Percentiles rank a stretch among this genome's conserved stretches.
These are phyloP conservation scores for Molossus alvarezi DNA, from an alignment of 2,797 vertebrate species.

Conservation along the genomic window DNA sequence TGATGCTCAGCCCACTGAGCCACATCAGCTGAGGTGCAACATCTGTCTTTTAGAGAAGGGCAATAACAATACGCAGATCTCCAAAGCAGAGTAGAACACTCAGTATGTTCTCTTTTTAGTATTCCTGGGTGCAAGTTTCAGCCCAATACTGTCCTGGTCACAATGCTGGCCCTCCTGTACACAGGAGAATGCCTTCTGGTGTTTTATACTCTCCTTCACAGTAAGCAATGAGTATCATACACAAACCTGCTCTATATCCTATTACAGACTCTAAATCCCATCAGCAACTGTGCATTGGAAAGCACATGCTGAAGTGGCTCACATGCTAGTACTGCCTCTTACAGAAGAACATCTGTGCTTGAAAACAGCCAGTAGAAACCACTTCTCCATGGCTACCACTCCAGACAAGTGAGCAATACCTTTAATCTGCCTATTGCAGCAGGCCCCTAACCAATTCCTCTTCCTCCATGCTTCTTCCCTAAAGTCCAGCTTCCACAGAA, in stretches of 20 bases:
- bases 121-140: background rate
- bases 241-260: background rate
- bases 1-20: too few species aligned
- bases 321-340: background rate
- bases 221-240: background rate
- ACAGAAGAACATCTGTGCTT: background rate
- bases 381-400: conserved; percentile 3
- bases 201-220: background rate
- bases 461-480: conserved; percentile 17
- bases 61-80: background rate
- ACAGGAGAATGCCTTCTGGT: background rate
- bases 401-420: background rate
- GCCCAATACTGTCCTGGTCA: background rate
- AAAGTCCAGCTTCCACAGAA: background rate
- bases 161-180: background rate
- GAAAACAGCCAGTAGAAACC: background rate
- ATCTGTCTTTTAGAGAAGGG: background rate
- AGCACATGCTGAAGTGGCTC: background rate
- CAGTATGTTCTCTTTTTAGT: background rate
- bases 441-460: conserved; percentile 59
- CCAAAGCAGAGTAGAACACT: background rate
- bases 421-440: background rate
- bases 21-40: background rate
- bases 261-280: background rate
- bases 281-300: background rate